A percentile compares a stretch with the other conserved stretches of the same genome.
These are phyloP conservation scores for Agrochola macilenta DNA, from an alignment of 2,888 invertebrate genomes.

Conservation along the genomic window DNA sequence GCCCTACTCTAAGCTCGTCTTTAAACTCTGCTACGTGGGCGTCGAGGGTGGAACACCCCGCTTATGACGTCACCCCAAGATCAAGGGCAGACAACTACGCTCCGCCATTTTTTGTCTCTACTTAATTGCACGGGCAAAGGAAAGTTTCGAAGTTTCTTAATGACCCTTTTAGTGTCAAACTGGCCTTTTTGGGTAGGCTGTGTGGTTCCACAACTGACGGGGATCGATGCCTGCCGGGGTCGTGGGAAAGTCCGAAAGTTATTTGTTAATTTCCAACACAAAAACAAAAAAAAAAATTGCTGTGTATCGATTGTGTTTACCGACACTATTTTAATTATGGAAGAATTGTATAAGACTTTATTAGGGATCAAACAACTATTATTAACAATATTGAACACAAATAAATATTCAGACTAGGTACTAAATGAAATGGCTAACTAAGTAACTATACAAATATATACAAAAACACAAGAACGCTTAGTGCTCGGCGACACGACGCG, in stretches of 20 bases:
- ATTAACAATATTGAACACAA: too few species aligned
- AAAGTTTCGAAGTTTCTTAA: constrained; percentile 47
- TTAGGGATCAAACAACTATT: too few species aligned
- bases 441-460: too few species aligned
- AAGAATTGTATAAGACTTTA: background rate
- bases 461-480: too few species aligned
- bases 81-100: constrained; percentile 64
- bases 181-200: constrained; percentile 1
- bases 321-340: constrained; percentile 6
- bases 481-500: too few species aligned
- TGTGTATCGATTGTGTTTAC: background rate
- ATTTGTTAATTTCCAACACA: too few species aligned
- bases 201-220: too few species aligned
- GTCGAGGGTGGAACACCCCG: constrained; percentile 52
- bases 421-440: too few species aligned
- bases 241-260: too few species aligned
- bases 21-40: constrained; percentile 59
- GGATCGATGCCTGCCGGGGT: too few species aligned
- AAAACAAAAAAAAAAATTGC: too few species aligned
- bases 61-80: constrained; percentile 68
- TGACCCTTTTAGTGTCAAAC: constrained; percentile 27
- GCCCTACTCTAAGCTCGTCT: constrained; percentile 23
- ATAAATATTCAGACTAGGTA: too few species aligned
- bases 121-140: constrained; percentile 47
- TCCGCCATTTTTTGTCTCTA: constrained; percentile 55